Evolutionary conservation across 2,797 vertebrate genomes (phyloP), one percentile per base, ranked within the genome.

Genomic region (Glyptemys insculpta): DNA sequence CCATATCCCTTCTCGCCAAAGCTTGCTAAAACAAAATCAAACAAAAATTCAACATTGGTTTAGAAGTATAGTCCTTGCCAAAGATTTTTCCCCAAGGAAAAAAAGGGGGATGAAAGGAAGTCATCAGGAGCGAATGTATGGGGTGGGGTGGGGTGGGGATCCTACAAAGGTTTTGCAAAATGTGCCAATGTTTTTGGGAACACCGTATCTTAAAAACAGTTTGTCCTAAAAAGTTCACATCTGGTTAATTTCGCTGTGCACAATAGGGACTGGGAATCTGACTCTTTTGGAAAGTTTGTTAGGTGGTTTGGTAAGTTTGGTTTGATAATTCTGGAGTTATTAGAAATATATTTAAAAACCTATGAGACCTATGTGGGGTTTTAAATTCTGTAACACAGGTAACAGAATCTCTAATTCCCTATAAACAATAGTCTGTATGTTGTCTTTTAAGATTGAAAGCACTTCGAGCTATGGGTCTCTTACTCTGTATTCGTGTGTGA

Each of bases 21-120:
- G 79, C 74, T 1, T 89, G 92, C 93, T 95, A 97, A 92, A 95
- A 95, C 87, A 80, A 80, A 95, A 89, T 9, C 6, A 62, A 72
- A 88, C 90, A 72, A 94, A 87, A 86, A 49, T 56, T 74, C 78
- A 27, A 81, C 87, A n/a, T 31, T 83, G 87, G 79, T 81, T 89
- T 79, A 96, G 34, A 68, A 37, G 44, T 1, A 1, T 78, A 0
- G 0, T 54, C 83, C 92, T 95, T 88, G 91, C 92, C 37, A 81
- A 91, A 14, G 27, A 14, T 92, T 91, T 94, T 76, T 41, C 52
- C 92, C 59, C 49, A 68, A 44, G 44, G 29, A 12, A 54, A 0
- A 0, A 37, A 78, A 52, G 47, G 91, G 86, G 93, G 91, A 94
- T 15, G 80, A 83, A 52, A 93, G 78, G 74, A 92, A 83, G n/a